These are phyloP conservation scores for Hipparchia sbordonii DNA, from an alignment of 2,888 invertebrate species.

Conservation along the genomic window DNA sequence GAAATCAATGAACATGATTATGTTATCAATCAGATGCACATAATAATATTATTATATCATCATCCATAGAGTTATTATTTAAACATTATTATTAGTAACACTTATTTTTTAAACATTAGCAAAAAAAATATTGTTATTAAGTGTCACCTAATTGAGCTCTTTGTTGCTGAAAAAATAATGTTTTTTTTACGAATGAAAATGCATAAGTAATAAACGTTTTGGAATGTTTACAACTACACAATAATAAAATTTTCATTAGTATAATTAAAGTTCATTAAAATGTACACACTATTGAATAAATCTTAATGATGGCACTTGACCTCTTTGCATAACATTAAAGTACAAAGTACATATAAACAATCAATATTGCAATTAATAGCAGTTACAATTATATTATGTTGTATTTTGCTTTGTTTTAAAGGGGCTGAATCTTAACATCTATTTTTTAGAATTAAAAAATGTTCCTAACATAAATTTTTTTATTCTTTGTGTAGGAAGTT, in stretches of 20 bases:
- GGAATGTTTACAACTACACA: neutral
- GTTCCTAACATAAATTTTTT: neutral
- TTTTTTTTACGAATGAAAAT: neutral
- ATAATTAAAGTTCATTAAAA: conserved; percentile 8
- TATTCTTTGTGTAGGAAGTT: no score
- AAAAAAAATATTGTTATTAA: no score
- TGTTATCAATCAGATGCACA: no score
- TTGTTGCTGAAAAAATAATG: neutral
- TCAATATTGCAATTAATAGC: conserved; percentile 2
- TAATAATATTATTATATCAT: no score
- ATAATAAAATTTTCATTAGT: conserved; percentile 8
- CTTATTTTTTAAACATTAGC: no score
- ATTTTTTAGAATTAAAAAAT: neutral
- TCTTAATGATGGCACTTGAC: conserved; percentile 24
- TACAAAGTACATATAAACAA: conserved; percentile 11
- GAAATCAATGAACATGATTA: no score
- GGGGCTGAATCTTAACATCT: neutral
- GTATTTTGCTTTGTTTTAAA: conserved; percentile 1
- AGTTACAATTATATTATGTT: neutral
- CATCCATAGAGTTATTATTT: no score
- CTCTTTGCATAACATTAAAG: conserved; percentile 20
- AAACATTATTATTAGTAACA: no score
- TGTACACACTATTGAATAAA: conserved; percentile 18
- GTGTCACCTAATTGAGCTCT: no score
- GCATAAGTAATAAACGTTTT: neutral